These are phyloP conservation scores for Jacana jacana DNA, from an alignment of 2,113 vertebrate genomes.

Conservation along the genomic window DNA sequence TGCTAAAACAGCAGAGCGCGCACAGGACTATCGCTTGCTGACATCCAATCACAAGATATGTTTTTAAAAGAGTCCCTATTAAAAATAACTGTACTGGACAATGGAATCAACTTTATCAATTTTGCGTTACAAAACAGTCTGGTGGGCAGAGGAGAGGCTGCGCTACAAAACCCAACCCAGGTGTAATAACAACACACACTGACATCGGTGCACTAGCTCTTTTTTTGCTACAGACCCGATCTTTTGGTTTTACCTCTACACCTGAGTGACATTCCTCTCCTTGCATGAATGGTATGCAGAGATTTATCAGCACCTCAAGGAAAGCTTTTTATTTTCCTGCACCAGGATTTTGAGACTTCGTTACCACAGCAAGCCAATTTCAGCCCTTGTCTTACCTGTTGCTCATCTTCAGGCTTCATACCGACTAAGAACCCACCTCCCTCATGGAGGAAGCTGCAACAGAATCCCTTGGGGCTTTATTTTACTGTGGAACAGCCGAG, in stretches of 20 bases:
- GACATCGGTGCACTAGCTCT: background rate
- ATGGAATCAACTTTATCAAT: background rate
- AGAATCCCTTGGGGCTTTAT: background rate
- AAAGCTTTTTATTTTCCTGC: background rate
- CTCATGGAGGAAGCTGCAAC: background rate
- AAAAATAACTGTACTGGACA: background rate
- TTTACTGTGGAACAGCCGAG: background rate
- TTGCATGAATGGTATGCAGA: background rate
- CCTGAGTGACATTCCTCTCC: background rate
- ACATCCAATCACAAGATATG: accelerated
- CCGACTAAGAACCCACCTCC: background rate
- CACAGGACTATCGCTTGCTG: background rate
- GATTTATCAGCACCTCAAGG: background rate
- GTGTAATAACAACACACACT: background rate
- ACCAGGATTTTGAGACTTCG: background rate
- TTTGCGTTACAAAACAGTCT: background rate
- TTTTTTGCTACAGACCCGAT: background rate
- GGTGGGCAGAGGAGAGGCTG: background rate
- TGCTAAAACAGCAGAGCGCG: background rate
- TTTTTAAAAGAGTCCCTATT: background rate
- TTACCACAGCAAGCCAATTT: conserved; percentile 23
- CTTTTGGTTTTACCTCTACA: background rate
- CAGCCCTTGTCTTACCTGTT: background rate
- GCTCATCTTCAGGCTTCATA: conserved; percentile 18
- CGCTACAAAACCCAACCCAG: background rate